A percentile compares a stretch with the other conserved stretches of the same genome.
Conservation (phyloP, 2,113 vertebrate species). For the Chelonoidis abingdonii region DNA sequence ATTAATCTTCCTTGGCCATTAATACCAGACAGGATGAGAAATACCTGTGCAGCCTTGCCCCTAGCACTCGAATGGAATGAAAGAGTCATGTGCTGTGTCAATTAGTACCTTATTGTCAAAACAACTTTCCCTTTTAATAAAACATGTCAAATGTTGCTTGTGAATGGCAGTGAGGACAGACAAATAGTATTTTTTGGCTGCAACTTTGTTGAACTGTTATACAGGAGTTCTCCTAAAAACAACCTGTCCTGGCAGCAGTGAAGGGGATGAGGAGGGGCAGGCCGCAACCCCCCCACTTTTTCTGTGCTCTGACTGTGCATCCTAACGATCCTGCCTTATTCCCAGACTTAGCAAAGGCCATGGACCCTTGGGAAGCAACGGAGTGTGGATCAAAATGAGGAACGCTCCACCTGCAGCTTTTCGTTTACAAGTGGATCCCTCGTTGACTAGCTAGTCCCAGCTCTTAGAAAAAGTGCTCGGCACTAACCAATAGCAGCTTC, state of each 20-base stretch:
- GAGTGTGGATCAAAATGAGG: no score
- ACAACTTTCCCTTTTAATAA: background rate
- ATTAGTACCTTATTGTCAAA: background rate
- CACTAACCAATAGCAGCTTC: background rate
- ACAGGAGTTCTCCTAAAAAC: background rate
- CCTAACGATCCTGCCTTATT: background rate
- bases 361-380: background rate
- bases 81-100: background rate
- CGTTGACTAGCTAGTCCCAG: background rate
- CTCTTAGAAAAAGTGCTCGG: background rate
- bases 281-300: background rate
- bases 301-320: background rate
- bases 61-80: background rate
- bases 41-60: background rate
- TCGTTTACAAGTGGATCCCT: background rate
- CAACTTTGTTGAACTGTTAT: background rate
- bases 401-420: no score
- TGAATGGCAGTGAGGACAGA: background rate
- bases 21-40: background rate
- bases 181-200: background rate
- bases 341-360: background rate
- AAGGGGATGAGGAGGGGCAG: background rate
- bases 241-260: background rate
- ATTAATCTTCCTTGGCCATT: background rate
- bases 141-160: background rate